phyloP scores from a whole-genome alignment of 2,797 vertebrate species.

The Thunnus albacares region DNA sequence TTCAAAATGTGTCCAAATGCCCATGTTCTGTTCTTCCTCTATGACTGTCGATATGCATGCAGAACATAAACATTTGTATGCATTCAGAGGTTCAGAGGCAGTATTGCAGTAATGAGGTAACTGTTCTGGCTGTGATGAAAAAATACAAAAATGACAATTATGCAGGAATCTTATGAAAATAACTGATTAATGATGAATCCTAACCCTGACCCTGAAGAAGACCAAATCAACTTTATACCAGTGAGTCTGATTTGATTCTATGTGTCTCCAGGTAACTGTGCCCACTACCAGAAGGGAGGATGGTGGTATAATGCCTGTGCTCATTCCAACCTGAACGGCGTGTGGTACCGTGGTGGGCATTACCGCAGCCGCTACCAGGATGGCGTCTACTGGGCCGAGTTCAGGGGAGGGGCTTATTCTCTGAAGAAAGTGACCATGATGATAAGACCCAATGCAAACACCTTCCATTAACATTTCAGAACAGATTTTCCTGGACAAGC shows the following conservation, averaged over 20 bases:
- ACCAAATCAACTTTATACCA: not conserved
- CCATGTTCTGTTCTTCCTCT: not conserved
- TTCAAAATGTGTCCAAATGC: not conserved
- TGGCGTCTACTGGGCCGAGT: constrained; percentile 96
- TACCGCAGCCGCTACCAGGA: constrained; percentile 96
- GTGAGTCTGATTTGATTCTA: constrained; percentile 9
- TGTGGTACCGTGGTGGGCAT: constrained; percentile 95
- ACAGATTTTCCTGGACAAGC: constrained; percentile 9
- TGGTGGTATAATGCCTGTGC: constrained; percentile 98
- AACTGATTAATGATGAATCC: constrained; percentile 1
- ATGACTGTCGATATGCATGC: not conserved
- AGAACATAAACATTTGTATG: not conserved
- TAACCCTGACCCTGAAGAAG: not conserved
- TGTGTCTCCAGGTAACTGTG: constrained; percentile 90
- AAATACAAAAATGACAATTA: not conserved
- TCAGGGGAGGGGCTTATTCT: constrained; percentile 94
- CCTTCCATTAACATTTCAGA: constrained; percentile 86
- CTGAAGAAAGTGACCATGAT: constrained; percentile 91
- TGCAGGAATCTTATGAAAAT: not conserved
- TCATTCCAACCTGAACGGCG: constrained; percentile 95
- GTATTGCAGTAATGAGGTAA: not conserved
- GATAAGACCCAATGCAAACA: constrained; percentile 94
- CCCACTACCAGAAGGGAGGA: constrained; percentile 96
- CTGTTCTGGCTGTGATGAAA: not conserved
- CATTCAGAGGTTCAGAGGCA: not conserved